Evolutionary conservation across 1,140 invertebrate species (phyloP).

Genomic region (Tyrophagus putrescentiae): DNA sequence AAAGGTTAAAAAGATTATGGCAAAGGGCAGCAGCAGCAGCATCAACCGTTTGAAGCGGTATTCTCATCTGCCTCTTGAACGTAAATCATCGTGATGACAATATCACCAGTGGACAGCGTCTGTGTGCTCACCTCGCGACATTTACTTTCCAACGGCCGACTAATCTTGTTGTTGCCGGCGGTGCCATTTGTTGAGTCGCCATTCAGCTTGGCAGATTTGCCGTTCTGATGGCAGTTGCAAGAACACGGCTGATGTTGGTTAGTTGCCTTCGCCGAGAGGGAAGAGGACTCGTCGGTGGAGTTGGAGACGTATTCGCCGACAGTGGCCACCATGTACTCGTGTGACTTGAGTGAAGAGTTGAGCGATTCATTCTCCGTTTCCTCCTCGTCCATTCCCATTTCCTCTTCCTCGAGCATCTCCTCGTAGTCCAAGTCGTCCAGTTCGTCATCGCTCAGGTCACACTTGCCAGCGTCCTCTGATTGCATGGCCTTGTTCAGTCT

Average conservation of each 20-base stretch:
- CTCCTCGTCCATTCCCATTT: constrained; percentile 19
- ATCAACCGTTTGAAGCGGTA: no score
- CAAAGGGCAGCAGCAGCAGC: no score
- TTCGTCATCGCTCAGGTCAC: constrained; percentile 31
- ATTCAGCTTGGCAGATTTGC: constrained; percentile 16
- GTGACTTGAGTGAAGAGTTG: constrained; percentile 15
- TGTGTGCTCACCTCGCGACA: constrained; percentile 47
- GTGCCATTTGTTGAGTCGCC: background rate
- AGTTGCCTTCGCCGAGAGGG: background rate
- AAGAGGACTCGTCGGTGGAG: constrained; percentile 1
- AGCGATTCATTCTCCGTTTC: constrained; percentile 33
- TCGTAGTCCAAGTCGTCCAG: constrained; percentile 48
- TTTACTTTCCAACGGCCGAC: constrained; percentile 23
- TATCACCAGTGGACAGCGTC: constrained; percentile 78
- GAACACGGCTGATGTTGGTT: constrained; percentile 13
- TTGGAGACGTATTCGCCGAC: constrained; percentile 3
- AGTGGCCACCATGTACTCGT: background rate
- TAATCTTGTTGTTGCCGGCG: background rate
- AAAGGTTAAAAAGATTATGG: no score
- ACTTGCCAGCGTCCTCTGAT: background rate
- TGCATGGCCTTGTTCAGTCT: no score
- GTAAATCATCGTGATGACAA: constrained; percentile 76
- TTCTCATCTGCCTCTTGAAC: no score
- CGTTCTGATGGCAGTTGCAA: constrained; percentile 36
- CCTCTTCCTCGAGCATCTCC: constrained; percentile 42